Percentiles rank a stretch among this genome's conserved stretches.
These are phyloP conservation scores for Nanorana parkeri DNA, from an alignment of 2,113 vertebrate genomes.

Conservation along the genomic window DNA sequence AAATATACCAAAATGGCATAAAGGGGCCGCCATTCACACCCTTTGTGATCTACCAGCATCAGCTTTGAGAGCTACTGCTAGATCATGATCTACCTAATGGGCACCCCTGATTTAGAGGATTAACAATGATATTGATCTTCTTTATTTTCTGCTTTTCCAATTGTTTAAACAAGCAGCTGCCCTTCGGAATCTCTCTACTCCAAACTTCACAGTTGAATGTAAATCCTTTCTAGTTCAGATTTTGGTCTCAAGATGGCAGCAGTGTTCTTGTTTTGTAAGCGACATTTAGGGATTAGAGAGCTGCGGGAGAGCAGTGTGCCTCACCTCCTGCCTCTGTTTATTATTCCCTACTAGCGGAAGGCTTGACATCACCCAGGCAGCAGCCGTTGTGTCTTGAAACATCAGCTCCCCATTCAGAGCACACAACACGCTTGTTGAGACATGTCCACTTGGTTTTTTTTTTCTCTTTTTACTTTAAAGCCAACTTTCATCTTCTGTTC, in stretches of 20 bases:
- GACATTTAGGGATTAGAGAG: conserved; percentile 57
- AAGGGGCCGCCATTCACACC: too few species aligned
- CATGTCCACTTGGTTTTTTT: conserved; percentile 52
- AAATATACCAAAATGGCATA: too few species aligned
- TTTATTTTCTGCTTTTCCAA: too few species aligned
- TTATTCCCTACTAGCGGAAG: conserved; percentile 62
- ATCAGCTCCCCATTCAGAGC: conserved; percentile 41
- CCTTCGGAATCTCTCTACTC: too few species aligned
- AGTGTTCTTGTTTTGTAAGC: conserved; percentile 56
- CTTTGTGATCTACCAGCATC: too few species aligned
- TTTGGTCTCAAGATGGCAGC: conserved; percentile 69
- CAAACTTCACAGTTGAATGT: too few species aligned
- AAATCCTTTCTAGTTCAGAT: conserved; percentile 57
- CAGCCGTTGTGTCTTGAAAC: conserved; percentile 58
- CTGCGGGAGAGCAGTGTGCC: conserved; percentile 50
- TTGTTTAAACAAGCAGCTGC: too few species aligned
- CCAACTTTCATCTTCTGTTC: not conserved
- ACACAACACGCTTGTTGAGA: conserved; percentile 41
- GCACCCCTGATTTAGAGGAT: too few species aligned
- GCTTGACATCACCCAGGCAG: conserved; percentile 63
- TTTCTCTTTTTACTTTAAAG: conserved; percentile 17
- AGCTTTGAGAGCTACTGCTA: too few species aligned
- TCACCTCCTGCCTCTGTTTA: conserved; percentile 62
- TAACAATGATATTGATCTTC: too few species aligned
- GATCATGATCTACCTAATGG: too few species aligned